Conservation (phyloP, 2,888 invertebrate species). For the Philopedon plagiatum region DNA sequence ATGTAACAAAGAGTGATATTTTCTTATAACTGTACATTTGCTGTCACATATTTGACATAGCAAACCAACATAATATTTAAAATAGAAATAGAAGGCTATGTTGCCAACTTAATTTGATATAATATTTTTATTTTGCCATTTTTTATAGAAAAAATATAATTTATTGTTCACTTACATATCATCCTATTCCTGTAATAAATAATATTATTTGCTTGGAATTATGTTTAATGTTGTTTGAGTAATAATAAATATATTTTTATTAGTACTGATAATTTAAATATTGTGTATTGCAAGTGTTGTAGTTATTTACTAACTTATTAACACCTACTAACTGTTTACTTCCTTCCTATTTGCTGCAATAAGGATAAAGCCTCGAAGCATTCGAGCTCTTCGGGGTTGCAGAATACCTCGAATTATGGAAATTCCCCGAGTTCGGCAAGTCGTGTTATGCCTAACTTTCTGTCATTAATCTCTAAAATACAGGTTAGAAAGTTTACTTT, state of each 20-base stretch:
- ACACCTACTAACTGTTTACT: conserved; percentile 26
- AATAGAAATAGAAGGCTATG: no score
- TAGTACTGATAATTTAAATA: neutral
- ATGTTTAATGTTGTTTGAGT: no score
- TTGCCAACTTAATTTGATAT: no score
- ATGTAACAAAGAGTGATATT: no score
- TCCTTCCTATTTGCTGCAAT: conserved; percentile 50
- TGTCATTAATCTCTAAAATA: conserved; percentile 78
- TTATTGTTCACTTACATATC: no score
- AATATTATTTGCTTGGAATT: no score
- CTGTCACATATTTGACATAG: no score
- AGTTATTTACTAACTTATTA: conserved; percentile 18
- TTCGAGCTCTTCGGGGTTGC: conserved; percentile 63
- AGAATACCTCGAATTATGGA: conserved; percentile 64
- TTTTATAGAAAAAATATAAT: no score
- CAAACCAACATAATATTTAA: no score
- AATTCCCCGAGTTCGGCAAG: conserved; percentile 71
- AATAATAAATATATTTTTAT: neutral
- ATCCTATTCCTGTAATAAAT: no score
- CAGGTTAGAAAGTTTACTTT: conserved; percentile 74
- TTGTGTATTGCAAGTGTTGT: neutral
- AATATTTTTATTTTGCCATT: no score
- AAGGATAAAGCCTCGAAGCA: conserved; percentile 66
- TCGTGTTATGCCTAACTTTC: conserved; percentile 78
- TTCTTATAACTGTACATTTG: no score